Percentiles rank a stretch among this genome's conserved stretches.
Conservation (phyloP, 2,113 vertebrate species). For the Channa maculata region DNA sequence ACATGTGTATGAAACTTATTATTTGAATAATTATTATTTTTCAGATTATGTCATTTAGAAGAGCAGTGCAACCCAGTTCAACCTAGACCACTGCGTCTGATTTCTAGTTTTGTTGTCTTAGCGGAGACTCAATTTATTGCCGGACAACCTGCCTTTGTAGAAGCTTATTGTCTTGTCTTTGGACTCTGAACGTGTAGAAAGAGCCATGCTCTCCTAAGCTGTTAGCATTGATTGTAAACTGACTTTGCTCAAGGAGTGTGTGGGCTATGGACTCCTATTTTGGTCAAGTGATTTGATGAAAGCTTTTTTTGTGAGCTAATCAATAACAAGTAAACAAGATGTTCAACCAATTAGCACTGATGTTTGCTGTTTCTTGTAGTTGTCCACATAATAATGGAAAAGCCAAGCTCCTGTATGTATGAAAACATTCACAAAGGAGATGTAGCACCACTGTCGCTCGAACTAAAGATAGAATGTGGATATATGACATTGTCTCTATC, state of each 20-base stretch:
- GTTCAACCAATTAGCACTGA: not conserved
- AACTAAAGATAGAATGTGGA: conserved; percentile 6
- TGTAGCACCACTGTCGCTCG: conserved; percentile 1
- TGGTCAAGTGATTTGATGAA: conserved; percentile 12
- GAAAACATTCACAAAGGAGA: not conserved
- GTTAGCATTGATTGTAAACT: conserved; percentile 4
- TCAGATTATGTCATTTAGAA: too few relatives aligned
- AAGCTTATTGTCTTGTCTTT: conserved; percentile 25
- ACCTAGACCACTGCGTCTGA: not conserved
- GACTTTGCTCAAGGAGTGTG: conserved; percentile 11
- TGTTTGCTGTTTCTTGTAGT: not conserved
- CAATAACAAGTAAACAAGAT: not conserved
- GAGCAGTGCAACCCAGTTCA: too few relatives aligned
- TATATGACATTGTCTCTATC: conserved; percentile 33
- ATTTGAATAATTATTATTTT: too few relatives aligned
- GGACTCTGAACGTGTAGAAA: conserved; percentile 22
- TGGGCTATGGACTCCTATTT: conserved; percentile 6
- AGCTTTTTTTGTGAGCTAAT: conserved; percentile 5
- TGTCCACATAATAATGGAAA: not conserved
- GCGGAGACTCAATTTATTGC: not conserved
- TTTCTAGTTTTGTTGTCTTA: conserved; percentile 22
- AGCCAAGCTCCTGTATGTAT: not conserved
- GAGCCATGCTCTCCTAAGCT: conserved; percentile 2
- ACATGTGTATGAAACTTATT: too few relatives aligned
- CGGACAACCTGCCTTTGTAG: conserved; percentile 12